Evolutionary conservation across 2,113 vertebrate species (phyloP), one percentile per base, ranked within the genome.

Genomic region (Nycticorax nycticorax): DNA sequence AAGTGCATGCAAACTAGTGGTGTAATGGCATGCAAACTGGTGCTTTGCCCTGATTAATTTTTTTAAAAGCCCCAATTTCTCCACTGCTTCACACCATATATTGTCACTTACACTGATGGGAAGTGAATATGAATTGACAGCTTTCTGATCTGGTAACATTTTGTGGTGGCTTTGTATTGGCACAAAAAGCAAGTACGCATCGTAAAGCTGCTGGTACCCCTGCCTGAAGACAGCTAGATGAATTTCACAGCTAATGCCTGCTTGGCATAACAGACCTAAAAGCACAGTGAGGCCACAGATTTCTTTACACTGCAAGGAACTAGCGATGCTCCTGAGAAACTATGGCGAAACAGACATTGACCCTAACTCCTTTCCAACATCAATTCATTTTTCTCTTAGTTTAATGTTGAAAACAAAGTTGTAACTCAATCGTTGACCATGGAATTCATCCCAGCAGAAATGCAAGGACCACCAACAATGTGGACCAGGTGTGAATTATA

Each of bases 381-480:
- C 21, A 68, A 39, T 78, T 89, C 8, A 35, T 88, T 92, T 92
- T 59, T 41, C 35, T 28, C 39, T 62, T 71, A 55, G 55, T 55
- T 84, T 74, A 48, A 67, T 48, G 27, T 45, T 57, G 48, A 82
- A 94, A 94, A 89, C 39, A 60, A 91, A 85, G 39, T 64, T 73
- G 39, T 91, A 94, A 75, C 30, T 95, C 84, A 77, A n/a, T 87
- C 69, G 45, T 18, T 81, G 35, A 56, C 69, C 1, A 1, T 82
- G 48, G 43, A 92, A 85, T 95, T 87, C 5, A 64, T 85, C 56
- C 80, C 91, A 92, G 77, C 92, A 94, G 73, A 92, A 88, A 59
- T 37, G 16, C 37, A 55, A 81, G 77, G 93, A 60, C 86, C 80
- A 95, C 56, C 80, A 86, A 71, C 50, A 89, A 55, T 10, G 52